Conservation (phyloP, 2,888 invertebrate species). For the Nowickia ferox region DNA sequence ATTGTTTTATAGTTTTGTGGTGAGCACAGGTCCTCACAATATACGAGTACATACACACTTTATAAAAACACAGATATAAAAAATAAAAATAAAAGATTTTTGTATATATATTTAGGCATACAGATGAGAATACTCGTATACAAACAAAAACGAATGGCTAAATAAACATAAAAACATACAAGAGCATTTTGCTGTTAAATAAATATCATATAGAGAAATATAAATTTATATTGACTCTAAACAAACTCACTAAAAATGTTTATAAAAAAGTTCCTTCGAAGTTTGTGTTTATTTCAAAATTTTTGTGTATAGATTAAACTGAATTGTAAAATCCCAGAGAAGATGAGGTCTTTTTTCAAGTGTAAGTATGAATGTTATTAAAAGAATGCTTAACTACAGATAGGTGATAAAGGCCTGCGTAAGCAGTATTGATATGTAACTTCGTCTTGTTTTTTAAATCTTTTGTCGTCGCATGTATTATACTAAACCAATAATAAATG, state of each 20-base stretch:
- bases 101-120: background rate
- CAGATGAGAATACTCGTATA: background rate
- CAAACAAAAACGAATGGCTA: background rate
- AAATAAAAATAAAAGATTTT: background rate
- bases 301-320: too few species aligned
- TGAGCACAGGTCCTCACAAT: slow-evolving; percentile 52
- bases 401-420: too few species aligned
- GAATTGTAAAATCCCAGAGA: too few species aligned
- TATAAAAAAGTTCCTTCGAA: slow-evolving; percentile 6
- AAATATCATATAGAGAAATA: slow-evolving; percentile 23
- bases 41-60: slow-evolving; percentile 46
- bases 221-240: slow-evolving; percentile 63
- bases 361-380: too few species aligned
- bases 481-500: too few species aligned
- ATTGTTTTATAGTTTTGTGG: slow-evolving; percentile 55
- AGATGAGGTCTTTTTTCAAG: too few species aligned
- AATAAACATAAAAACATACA: background rate
- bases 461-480: too few species aligned
- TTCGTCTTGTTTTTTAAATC: too few species aligned
- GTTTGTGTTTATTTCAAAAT: too few species aligned
- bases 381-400: too few species aligned
- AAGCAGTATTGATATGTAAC: too few species aligned
- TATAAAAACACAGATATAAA: slow-evolving; percentile 30
- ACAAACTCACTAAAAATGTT: slow-evolving; percentile 57
- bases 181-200: background rate